phyloP scores from a whole-genome alignment of 2,888 invertebrate species.

The Phorcus lineatus region DNA sequence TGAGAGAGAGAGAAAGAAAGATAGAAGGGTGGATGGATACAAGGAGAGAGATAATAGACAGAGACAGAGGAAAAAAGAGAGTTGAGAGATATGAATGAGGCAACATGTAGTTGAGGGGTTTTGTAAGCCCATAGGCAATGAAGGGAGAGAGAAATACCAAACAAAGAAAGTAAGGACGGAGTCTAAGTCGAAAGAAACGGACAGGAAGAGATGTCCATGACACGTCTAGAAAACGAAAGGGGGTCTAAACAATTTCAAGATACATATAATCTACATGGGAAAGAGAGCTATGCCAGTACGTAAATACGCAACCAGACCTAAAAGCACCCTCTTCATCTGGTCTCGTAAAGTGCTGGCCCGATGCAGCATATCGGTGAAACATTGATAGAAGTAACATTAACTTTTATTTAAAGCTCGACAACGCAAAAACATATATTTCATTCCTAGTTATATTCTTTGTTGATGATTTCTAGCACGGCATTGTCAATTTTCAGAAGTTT shows the following conservation, averaged over 20 bases:
- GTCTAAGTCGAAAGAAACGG: neutral
- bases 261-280: neutral
- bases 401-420: too few species aligned
- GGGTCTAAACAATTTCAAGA: neutral
- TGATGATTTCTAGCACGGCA: too few species aligned
- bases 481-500: too few species aligned
- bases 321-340: too few species aligned
- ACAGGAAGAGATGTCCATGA: neutral
- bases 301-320: too few species aligned
- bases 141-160: neutral
- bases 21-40: neutral
- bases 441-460: too few species aligned
- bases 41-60: neutral
- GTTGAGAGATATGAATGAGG: neutral
- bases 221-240: neutral
- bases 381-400: too few species aligned
- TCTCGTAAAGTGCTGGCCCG: too few species aligned
- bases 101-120: neutral
- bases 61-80: constrained; percentile 16
- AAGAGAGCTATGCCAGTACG: neutral
- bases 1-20: constrained; percentile 16
- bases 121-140: neutral
- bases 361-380: too few species aligned
- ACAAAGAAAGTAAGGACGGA: neutral
- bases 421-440: too few species aligned